These are phyloP conservation scores for Drosophila saltans DNA, from an alignment of 1,140 invertebrate genomes.

Conservation along the genomic window DNA sequence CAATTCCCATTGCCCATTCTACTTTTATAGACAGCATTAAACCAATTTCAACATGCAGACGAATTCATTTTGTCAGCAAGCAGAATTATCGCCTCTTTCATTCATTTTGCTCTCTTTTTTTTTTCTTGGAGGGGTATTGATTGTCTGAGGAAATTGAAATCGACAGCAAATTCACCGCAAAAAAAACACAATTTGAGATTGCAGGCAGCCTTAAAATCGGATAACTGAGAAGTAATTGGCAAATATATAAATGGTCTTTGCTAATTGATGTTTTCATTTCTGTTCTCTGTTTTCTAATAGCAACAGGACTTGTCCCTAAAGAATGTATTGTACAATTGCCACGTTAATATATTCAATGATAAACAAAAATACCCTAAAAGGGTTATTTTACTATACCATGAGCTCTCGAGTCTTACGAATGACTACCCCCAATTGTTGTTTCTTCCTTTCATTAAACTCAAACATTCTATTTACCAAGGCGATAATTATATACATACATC, in stretches of 20 bases:
- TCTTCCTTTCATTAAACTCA: background rate
- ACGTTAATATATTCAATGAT: no score
- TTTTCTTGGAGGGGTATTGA: conserved; percentile 34
- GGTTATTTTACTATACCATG: no score
- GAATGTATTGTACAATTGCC: no score
- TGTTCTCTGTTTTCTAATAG: background rate
- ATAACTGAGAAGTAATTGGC: background rate
- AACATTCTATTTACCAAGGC: background rate
- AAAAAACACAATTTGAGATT: background rate
- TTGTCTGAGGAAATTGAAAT: conserved; percentile 27
- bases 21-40: conserved; percentile 39
- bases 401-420: background rate
- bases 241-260: background rate
- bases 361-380: no score
- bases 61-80: conserved; percentile 37
- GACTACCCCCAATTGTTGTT: background rate
- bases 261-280: background rate
- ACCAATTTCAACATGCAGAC: conserved; percentile 54
- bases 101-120: background rate
- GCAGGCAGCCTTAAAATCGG: background rate
- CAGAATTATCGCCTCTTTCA: conserved; percentile 30
- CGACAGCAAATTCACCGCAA: conserved; percentile 19
- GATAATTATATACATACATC: background rate
- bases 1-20: conserved; percentile 25
- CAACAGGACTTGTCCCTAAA: no score